Evolutionary conservation across 2,888 invertebrate genomes (phyloP).

Genomic region (Torymus texanus): DNA sequence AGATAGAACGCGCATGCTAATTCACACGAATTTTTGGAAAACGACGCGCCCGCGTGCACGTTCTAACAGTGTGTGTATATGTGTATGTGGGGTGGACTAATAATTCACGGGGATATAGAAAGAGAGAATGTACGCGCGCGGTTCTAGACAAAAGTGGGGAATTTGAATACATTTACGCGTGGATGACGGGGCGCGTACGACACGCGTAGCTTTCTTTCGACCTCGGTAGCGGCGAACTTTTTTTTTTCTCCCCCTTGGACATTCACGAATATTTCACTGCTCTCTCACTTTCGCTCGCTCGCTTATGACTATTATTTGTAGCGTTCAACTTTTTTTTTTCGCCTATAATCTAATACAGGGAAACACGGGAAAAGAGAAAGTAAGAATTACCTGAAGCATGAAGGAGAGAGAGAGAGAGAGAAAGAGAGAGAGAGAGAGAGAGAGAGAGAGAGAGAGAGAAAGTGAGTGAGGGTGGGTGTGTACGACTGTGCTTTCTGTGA

Average conservation of each 20-base stretch:
- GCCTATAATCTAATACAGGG: conserved; percentile 49
- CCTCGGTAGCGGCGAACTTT: conserved; percentile 52
- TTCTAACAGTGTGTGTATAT: neutral
- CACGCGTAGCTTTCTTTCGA: conserved; percentile 50
- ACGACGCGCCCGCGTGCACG: conserved; percentile 22
- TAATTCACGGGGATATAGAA: conserved; percentile 64
- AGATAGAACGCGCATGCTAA: conserved; percentile 68
- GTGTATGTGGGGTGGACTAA: conserved; percentile 56
- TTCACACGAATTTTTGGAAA: conserved; percentile 72
- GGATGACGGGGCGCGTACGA: conserved; percentile 49
- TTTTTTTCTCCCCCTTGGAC: conserved; percentile 50
- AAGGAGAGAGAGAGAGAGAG: neutral
- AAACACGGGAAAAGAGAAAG: conserved; percentile 41
- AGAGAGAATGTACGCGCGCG: conserved; percentile 48
- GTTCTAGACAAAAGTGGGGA: conserved; percentile 61
- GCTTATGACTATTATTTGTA: conserved; percentile 56
- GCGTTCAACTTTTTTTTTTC: conserved; percentile 48
- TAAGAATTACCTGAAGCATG: conserved; percentile 43
- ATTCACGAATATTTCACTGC: conserved; percentile 50
- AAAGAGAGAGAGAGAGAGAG: neutral
- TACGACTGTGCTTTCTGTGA: conserved; percentile 7
- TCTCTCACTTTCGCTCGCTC: conserved; percentile 3
- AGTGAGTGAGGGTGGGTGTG: neutral
- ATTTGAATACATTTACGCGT: conserved; percentile 57
- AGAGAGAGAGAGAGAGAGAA: neutral